Percentiles rank a stretch among this genome's conserved stretches.
These are phyloP conservation scores for Drosophila subsilvestris DNA, from an alignment of 2,888 invertebrate species.

Conservation along the genomic window DNA sequence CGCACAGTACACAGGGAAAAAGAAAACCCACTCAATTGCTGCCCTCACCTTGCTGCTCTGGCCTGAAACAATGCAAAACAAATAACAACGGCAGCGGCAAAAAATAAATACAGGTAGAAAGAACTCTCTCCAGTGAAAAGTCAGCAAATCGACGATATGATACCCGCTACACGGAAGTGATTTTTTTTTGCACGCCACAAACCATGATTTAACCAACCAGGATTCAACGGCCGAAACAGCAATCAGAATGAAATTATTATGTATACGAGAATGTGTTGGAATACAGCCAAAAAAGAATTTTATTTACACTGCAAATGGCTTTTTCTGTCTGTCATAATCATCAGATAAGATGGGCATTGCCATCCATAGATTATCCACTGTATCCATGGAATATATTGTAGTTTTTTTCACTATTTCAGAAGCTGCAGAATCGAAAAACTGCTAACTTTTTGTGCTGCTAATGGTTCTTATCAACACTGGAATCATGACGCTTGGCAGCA, in stretches of 20 bases:
- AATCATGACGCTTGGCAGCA: no score
- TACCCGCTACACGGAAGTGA: not conserved
- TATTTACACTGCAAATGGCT: not conserved
- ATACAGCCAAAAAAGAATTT: not conserved
- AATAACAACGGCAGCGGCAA: conserved; percentile 27
- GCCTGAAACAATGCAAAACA: conserved; percentile 46
- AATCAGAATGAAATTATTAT: not conserved
- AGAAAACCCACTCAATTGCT: conserved; percentile 37
- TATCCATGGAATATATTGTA: no score
- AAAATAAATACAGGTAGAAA: not conserved
- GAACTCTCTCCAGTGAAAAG: not conserved
- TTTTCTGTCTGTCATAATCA: not conserved
- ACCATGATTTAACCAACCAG: not conserved
- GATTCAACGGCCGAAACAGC: not conserved
- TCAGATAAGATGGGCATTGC: not conserved
- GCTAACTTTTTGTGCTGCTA: no score
- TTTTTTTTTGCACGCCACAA: not conserved
- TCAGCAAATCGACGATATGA: not conserved
- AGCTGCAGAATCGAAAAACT: no score
- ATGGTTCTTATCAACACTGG: no score
- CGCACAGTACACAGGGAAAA: conserved; percentile 16
- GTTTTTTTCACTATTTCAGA: not conserved
- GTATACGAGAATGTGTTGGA: no score
- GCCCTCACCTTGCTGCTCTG: conserved; percentile 23
- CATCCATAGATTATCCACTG: not conserved